phyloP scores from a whole-genome alignment of 2,797 vertebrate genomes.

The Ctenosaura bakeri region DNA sequence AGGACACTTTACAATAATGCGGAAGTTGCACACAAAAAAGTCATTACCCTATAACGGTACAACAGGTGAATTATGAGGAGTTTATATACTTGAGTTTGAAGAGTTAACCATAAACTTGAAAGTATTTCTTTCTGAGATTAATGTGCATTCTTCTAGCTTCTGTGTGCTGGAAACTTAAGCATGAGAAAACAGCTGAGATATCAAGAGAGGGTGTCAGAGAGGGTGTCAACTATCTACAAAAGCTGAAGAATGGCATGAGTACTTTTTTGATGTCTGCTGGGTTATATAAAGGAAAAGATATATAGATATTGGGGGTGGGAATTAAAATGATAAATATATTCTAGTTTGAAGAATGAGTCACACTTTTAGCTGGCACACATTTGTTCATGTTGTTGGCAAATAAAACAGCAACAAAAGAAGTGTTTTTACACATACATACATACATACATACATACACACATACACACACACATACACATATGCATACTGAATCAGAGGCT shows the following conservation, averaged over 20 bases:
- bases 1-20: neutral
- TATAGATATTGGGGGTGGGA: neutral
- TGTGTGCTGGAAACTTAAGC: neutral
- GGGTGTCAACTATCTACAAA: neutral
- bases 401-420: neutral
- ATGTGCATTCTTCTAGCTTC: neutral
- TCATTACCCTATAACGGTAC: too few relatives aligned
- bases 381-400: constrained; percentile 4
- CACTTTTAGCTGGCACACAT: neutral
- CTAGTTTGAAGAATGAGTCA: neutral
- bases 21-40: neutral
- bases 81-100: neutral
- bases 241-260: neutral
- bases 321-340: neutral
- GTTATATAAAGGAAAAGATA: neutral
- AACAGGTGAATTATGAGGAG: neutral
- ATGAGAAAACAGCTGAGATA: neutral
- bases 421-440: neutral
- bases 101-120: neutral
- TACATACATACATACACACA: neutral
- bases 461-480: too few relatives aligned
- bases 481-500: neutral
- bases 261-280: neutral
- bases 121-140: too few relatives aligned
- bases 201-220: neutral